A percentile compares a stretch with the other conserved stretches of the same genome.
Evolutionary conservation across 2,888 invertebrate species (phyloP).

Genomic region (Toxonevra muliebris): DNA sequence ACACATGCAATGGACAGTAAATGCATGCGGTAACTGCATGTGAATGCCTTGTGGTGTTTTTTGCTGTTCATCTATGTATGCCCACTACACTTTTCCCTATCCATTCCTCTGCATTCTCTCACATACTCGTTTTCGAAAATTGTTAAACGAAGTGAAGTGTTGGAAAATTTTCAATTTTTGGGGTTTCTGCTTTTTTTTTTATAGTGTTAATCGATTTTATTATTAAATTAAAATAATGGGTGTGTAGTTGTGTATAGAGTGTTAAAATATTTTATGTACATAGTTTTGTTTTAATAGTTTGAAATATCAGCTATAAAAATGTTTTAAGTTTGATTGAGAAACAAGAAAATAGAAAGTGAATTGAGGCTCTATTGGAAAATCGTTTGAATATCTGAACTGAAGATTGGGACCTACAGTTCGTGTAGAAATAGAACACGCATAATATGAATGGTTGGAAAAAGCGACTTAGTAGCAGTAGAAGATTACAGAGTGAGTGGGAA

Average conservation of each 20-base stretch:
- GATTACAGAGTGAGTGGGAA: too few species aligned
- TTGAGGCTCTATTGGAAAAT: too few species aligned
- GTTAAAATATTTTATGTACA: too few species aligned
- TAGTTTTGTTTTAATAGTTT: background rate
- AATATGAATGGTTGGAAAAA: too few species aligned
- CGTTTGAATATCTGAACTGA: too few species aligned
- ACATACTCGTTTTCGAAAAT: background rate
- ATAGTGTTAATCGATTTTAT: constrained; percentile 35
- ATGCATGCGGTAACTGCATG: constrained; percentile 34
- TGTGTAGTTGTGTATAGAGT: too few species aligned
- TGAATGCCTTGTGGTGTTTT: constrained; percentile 35
- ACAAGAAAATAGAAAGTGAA: too few species aligned
- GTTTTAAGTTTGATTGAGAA: background rate
- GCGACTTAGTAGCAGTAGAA: too few species aligned
- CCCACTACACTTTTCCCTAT: background rate
- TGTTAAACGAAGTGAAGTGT: background rate
- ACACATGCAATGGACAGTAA: constrained; percentile 29
- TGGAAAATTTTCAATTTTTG: too few species aligned
- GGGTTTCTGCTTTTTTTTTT: constrained; percentile 12
- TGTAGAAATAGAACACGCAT: too few species aligned
- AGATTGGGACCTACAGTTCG: too few species aligned
- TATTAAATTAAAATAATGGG: constrained; percentile 29
- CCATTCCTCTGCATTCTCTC: background rate
- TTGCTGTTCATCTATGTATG: background rate
- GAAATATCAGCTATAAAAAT: background rate